phyloP scores from a whole-genome alignment of 64 coral and sea anemone genomes.

The Porites australiensis region DNA sequence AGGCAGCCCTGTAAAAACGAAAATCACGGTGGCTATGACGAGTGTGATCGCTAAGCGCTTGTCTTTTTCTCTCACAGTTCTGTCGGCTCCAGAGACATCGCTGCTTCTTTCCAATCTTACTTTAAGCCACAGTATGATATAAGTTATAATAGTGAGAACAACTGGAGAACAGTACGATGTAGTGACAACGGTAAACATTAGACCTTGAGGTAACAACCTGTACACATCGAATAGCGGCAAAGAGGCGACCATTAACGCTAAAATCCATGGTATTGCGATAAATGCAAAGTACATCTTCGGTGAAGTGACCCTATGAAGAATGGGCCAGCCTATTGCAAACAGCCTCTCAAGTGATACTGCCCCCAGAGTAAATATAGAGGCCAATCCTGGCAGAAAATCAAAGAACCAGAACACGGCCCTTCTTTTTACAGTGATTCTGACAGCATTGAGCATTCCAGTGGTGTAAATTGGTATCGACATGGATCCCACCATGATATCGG shows the following conservation, averaged over 20 bases:
- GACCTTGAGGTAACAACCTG: background rate
- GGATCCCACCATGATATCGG: background rate
- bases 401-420: background rate
- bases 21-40: background rate
- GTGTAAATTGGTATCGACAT: background rate
- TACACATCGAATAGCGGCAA: background rate
- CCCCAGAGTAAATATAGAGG: constrained; percentile 1
- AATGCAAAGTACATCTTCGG: background rate
- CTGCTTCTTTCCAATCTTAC: background rate
- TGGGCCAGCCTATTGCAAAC: background rate
- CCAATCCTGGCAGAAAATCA: background rate
- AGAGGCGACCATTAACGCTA: background rate
- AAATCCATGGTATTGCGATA: background rate
- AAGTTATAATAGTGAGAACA: background rate
- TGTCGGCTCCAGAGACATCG: background rate
- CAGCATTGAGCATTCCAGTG: background rate
- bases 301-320: background rate
- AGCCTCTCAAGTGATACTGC: background rate
- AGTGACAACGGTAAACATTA: background rate
- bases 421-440: background rate
- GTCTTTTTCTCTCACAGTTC: background rate
- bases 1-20: background rate
- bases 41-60: background rate
- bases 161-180: background rate
- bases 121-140: background rate